Evolutionary conservation across 2,888 invertebrate genomes (phyloP).

Genomic region (Bursaphelenchus okinawaensis): DNA sequence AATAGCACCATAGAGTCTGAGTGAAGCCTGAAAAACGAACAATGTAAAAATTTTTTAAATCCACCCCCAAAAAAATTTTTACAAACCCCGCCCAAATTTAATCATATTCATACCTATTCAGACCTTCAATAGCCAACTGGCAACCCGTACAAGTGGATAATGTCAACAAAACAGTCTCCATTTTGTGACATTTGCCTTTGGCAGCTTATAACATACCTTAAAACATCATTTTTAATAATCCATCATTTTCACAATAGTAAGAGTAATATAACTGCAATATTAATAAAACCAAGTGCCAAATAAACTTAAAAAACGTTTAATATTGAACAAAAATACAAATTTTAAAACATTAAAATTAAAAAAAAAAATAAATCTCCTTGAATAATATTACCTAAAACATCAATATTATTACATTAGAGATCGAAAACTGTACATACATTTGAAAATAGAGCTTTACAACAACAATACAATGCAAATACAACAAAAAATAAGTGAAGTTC

Average conservation of each 20-base stretch:
- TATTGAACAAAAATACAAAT: background rate
- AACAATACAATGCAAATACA: background rate
- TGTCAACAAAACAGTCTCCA: background rate
- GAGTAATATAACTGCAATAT: too few species aligned
- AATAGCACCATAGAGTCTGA: background rate
- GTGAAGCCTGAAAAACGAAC: background rate
- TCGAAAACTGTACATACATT: too few species aligned
- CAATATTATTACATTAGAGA: too few species aligned
- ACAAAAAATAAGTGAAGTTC: background rate
- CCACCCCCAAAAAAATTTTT: too few species aligned
- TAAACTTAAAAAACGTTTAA: background rate
- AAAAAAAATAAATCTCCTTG: too few species aligned
- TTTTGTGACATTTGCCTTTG: too few species aligned
- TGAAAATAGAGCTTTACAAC: background rate
- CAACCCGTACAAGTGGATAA: background rate
- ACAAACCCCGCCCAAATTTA: too few species aligned
- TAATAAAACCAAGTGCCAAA: background rate
- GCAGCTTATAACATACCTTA: too few species aligned
- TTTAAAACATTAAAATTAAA: background rate
- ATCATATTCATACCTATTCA: background rate
- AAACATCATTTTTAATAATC: too few species aligned
- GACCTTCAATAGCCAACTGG: background rate
- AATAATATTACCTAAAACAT: too few species aligned
- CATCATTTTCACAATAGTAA: too few species aligned
- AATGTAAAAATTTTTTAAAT: too few species aligned